Base-by-base conservation (phyloP, 1,140 invertebrate genomes). In the Cydia splendana region DNA sequence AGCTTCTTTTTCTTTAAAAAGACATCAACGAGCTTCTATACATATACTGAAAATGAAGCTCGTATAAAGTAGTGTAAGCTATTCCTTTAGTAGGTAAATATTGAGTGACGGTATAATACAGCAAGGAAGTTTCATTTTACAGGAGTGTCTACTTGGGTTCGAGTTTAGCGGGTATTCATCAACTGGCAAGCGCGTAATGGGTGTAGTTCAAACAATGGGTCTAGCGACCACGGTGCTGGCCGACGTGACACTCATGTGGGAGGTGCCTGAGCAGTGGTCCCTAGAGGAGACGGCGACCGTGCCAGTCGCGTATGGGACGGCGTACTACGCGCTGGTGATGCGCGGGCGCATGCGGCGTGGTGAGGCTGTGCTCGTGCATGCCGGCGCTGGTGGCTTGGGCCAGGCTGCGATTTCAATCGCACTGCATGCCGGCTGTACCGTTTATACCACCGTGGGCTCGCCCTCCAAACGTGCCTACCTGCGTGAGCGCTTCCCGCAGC, bases 321-420 rank as follows among this genome's bases (percentile, higher is more conserved):
- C 89, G 38, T 99, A 99, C 91, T 99, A 99, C 91, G 97, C 98
- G 7, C 93, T 99, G 15, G 91, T 97, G 51, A 95, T 98, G 30
- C 95, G 98, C 82, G 98, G 98, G 65, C 93, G 95, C 78, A 95
- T 99, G 93, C 95, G 95, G 84, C 94, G 95, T 76, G 98, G 98
- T 4, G 97, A 99, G 84, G 95, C 95, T 53, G 95, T 99, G 34
- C 94, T 99, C 1, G 97, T 99, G 82, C 99, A 99, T 88, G 98
- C 98, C 75, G 98, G 98, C 80, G 97, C 97, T 81, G 99, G 98
- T 81, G 98, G 98, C 84, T 98, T 99, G 30, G 98, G 98, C 7
- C 98, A 98, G 94, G 98, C 98, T 7, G 98, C 98, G 78, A 99
- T 99, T 83, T 94, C 97, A 9, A 98, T 99, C 84, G 98, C 98